Conservation (phyloP, 2,888 invertebrate species). For the Chrysina gloriosa region DNA sequence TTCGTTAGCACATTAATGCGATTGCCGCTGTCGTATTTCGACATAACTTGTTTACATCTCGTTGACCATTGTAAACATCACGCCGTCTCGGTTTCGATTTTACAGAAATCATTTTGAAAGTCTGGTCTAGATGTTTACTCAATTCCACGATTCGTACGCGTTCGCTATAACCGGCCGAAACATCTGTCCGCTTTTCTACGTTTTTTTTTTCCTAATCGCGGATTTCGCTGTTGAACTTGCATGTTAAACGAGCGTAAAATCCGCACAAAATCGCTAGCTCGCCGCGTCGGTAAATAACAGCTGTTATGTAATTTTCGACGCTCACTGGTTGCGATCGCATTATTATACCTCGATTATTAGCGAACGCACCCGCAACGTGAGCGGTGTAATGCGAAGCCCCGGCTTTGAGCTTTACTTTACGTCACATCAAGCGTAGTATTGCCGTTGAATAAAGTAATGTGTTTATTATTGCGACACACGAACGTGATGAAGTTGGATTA, state of each 20-base stretch:
- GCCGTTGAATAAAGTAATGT: too few species aligned
- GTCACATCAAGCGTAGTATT: too few species aligned
- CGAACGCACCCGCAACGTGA: neutral
- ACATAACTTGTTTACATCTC: neutral
- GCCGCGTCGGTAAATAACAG: constrained; percentile 20
- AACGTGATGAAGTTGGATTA: too few species aligned
- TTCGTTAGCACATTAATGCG: neutral
- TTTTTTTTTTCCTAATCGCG: constrained; percentile 13
- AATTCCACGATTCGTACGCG: neutral
- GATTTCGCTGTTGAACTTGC: constrained; percentile 19
- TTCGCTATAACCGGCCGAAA: neutral
- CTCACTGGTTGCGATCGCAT: constrained; percentile 5
- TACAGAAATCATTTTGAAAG: constrained; percentile 9
- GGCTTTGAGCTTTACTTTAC: neutral
- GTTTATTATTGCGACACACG: too few species aligned
- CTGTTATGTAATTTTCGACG: constrained; percentile 26
- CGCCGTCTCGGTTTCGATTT: neutral
- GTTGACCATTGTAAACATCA: neutral
- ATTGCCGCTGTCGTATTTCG: neutral
- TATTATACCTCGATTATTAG: constrained; percentile 8
- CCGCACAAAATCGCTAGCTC: constrained; percentile 1
- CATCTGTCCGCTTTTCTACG: constrained; percentile 5
- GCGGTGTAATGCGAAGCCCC: neutral
- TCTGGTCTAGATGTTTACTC: constrained; percentile 8
- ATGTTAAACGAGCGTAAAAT: constrained; percentile 22